Evolutionary conservation across 2,888 invertebrate species (phyloP).

Genomic region (Andricus curvator): DNA sequence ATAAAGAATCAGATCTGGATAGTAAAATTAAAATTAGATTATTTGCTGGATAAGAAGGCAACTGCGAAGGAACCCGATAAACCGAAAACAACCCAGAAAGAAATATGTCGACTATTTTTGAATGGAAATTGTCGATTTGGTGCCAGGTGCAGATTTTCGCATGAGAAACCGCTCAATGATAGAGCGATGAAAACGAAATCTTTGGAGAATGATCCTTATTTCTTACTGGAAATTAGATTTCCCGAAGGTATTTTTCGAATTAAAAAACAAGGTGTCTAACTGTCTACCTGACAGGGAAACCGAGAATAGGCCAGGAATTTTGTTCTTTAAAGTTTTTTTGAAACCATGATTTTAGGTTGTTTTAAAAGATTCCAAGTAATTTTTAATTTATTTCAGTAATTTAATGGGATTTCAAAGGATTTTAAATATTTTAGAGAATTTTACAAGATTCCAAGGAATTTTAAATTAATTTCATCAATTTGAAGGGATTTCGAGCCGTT

Average conservation of each 20-base stretch:
- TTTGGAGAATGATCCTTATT: constrained; percentile 69
- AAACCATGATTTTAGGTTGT: no score
- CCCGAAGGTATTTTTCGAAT: constrained; percentile 78
- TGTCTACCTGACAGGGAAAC: no score
- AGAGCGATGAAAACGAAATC: constrained; percentile 70
- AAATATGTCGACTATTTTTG: constrained; percentile 83
- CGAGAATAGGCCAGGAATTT: no score
- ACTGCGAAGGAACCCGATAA: constrained; percentile 75
- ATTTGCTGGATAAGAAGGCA: constrained; percentile 81
- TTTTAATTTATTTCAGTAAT: no score
- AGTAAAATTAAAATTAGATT: constrained; percentile 84
- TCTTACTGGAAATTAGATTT: constrained; percentile 88
- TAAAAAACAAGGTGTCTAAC: neutral
- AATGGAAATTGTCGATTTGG: constrained; percentile 86
- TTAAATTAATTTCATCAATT: no score
- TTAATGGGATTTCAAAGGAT: no score
- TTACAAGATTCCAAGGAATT: no score
- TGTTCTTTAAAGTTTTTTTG: no score
- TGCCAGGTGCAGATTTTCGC: constrained; percentile 86
- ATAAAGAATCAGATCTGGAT: constrained; percentile 86
- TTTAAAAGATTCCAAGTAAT: no score
- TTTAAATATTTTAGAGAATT: no score
- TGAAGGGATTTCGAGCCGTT: no score
- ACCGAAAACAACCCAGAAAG: constrained; percentile 80
- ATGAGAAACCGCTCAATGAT: constrained; percentile 79